Conservation (phyloP, 2,888 invertebrate genomes). For the Hymenopus coronatus region DNA sequence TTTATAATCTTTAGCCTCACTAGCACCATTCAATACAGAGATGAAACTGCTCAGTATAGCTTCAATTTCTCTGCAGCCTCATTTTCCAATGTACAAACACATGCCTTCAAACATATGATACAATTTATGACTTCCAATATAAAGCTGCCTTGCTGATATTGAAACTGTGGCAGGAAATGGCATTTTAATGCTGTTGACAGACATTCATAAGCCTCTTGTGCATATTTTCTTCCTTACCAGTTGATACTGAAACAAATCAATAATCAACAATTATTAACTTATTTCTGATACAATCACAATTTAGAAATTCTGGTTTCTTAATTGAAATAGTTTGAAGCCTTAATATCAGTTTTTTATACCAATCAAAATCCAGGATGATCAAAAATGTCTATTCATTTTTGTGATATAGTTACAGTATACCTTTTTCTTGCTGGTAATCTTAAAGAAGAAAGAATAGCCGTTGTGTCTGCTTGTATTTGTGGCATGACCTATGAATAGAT, state of each 20-base stretch:
- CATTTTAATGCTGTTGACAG: neutral
- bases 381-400: too few species aligned
- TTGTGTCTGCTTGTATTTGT: too few species aligned
- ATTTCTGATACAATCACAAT: neutral
- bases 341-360: neutral
- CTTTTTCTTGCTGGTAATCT: too few species aligned
- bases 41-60: neutral
- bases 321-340: neutral
- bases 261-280: neutral
- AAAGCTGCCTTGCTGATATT: neutral
- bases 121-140: neutral
- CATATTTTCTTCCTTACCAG: neutral
- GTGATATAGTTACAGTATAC: too few species aligned
- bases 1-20: neutral
- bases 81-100: neutral
- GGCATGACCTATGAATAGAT: too few species aligned
- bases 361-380: neutral
- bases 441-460: too few species aligned
- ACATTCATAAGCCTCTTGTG: neutral
- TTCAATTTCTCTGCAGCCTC: neutral
- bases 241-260: neutral
- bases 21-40: neutral
- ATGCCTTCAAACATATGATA: neutral
- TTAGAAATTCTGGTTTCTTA: neutral
- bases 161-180: neutral